phyloP scores from a whole-genome alignment of 2,113 vertebrate species.

The Acrocephalus arundinaceus region DNA sequence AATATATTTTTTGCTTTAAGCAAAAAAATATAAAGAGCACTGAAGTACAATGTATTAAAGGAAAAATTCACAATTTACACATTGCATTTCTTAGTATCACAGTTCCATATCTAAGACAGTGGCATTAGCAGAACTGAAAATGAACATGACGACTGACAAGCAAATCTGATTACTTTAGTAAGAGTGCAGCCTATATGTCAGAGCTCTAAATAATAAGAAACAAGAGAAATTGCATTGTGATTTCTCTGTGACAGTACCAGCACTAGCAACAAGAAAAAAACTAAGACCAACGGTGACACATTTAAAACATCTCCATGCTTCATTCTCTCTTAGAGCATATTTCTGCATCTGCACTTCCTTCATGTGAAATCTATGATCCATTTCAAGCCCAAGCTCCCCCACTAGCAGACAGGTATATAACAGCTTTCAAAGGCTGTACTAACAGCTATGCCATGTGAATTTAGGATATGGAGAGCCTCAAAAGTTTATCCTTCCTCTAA shows the following conservation, averaged over 20 bases:
- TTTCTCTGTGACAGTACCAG: neutral
- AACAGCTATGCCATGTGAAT: neutral
- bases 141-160: neutral
- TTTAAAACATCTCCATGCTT: neutral
- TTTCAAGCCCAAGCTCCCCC: neutral
- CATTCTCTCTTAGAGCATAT: neutral
- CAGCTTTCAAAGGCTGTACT: neutral
- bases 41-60: neutral
- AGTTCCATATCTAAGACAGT: neutral
- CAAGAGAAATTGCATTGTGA: neutral
- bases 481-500: neutral
- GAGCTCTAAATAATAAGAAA: neutral
- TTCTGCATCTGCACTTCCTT: neutral
- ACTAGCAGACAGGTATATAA: neutral
- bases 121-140: slow-evolving; percentile 18
- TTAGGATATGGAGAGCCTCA: neutral
- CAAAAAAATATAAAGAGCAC: neutral
- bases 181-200: neutral
- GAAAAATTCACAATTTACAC: neutral
- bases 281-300: neutral
- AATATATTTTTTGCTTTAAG: neutral
- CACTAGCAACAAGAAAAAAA: neutral
- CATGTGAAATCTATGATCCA: neutral
- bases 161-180: neutral
- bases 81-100: neutral